phyloP scores from a whole-genome alignment of 2,797 vertebrate species.

The Anguilla pacifica region DNA sequence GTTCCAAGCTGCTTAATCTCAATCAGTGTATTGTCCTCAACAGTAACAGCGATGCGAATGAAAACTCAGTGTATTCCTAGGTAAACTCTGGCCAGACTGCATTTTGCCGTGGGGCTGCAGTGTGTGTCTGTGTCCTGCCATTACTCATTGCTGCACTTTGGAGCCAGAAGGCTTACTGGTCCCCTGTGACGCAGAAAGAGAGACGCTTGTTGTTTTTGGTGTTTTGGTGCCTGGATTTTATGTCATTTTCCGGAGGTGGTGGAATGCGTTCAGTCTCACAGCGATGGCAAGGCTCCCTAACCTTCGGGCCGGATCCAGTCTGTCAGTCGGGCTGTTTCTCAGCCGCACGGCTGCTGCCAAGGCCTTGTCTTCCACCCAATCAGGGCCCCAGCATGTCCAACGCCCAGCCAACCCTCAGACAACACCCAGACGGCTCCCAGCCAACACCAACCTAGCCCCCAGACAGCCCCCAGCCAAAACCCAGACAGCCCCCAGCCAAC shows the following conservation, averaged over 20 bases:
- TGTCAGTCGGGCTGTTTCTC: constrained; percentile 25
- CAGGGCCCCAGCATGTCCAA: background rate
- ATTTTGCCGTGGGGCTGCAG: background rate
- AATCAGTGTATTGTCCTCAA: background rate
- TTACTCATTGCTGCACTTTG: constrained; percentile 11
- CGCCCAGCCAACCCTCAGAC: background rate
- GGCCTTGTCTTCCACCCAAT: background rate
- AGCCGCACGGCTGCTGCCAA: background rate
- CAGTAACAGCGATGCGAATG: background rate
- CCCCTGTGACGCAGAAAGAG: constrained; percentile 11
- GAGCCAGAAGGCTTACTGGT: constrained; percentile 9
- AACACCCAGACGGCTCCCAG: no score
- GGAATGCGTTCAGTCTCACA: constrained; percentile 13
- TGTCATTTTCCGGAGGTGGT: constrained; percentile 24
- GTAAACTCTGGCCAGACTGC: background rate
- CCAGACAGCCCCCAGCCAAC: no score
- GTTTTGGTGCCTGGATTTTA: constrained; percentile 25
- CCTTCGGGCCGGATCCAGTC: constrained; percentile 26
- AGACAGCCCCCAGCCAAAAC: background rate
- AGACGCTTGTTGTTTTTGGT: constrained; percentile 28
- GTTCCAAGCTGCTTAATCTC: background rate
- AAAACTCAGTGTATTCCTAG: background rate
- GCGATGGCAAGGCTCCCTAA: constrained; percentile 14
- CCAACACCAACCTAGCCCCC: background rate
- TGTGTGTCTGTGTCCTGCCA: background rate